These are phyloP conservation scores for Irena cyanogastra DNA, from an alignment of 2,113 vertebrate genomes.

Conservation along the genomic window DNA sequence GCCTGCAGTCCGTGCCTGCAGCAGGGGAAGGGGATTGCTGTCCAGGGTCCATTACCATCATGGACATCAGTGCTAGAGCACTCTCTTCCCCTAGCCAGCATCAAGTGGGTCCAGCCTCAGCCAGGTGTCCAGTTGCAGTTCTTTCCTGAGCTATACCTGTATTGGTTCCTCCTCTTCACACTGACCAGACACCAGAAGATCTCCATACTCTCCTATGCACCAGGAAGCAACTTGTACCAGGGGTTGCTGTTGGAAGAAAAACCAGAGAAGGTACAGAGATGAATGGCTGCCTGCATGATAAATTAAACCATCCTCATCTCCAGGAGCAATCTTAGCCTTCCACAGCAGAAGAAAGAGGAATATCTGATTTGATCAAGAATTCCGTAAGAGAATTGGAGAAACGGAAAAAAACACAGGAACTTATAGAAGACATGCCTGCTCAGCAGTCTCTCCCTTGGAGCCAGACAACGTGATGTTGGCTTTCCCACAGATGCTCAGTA, in stretches of 20 bases:
- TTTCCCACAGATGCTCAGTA: background rate
- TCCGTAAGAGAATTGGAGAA: background rate
- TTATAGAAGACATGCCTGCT: background rate
- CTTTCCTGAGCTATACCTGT: constrained; percentile 77
- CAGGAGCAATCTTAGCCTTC: background rate
- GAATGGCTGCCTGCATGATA: background rate
- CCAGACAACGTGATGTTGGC: background rate
- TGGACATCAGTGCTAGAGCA: background rate
- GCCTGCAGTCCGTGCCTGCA: background rate
- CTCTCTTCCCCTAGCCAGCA: background rate
- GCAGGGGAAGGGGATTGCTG: background rate
- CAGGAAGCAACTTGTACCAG: constrained; percentile 96
- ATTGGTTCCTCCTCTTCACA: constrained; percentile 98
- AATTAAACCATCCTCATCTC: background rate
- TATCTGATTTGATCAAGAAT: background rate
- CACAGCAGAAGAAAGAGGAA: background rate
- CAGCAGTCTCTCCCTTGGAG: background rate
- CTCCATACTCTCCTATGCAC: constrained; percentile 99
- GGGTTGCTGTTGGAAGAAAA: constrained; percentile 82
- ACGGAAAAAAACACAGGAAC: background rate
- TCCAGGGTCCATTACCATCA: background rate
- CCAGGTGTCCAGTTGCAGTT: background rate
- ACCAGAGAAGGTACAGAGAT: background rate
- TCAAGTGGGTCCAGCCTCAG: background rate
- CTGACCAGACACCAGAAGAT: constrained; percentile 93